Conservation (phyloP, 2,797 vertebrate genomes). For the Sebastes iracundus region DNA sequence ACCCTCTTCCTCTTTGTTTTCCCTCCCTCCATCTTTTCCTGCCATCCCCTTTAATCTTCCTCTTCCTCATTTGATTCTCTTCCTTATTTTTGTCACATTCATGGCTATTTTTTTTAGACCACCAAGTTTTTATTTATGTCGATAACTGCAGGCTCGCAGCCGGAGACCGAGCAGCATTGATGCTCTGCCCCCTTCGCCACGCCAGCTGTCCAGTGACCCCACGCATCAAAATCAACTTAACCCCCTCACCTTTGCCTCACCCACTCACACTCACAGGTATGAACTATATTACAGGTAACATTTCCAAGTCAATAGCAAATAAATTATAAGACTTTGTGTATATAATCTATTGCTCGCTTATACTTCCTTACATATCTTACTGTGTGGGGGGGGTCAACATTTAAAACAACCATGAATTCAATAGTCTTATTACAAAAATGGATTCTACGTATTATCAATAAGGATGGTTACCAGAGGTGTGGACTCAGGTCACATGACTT, state of each 20-base stretch:
- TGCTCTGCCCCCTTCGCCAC: conserved; percentile 75
- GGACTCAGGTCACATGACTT: no score
- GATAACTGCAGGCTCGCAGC: conserved; percentile 94
- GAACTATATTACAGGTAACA: neutral
- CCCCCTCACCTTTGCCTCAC: conserved; percentile 73
- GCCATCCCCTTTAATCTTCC: conserved; percentile 67
- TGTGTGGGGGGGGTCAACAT: neutral
- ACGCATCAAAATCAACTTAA: conserved; percentile 81
- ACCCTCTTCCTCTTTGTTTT: conserved; percentile 76
- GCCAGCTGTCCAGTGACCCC: conserved; percentile 81
- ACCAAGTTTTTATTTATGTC: conserved; percentile 99
- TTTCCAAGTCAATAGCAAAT: neutral
- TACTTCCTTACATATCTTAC: neutral
- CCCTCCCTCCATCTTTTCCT: conserved; percentile 70
- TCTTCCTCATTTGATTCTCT: conserved; percentile 62
- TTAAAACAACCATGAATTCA: neutral
- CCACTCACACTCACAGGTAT: conserved; percentile 80
- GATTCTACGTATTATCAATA: no score
- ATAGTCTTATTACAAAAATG: no score
- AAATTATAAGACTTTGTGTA: neutral
- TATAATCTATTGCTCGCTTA: neutral
- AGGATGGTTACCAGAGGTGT: no score
- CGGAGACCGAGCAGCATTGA: conserved; percentile 90
- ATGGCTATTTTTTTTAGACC: conserved; percentile 92
- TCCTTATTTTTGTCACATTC: conserved; percentile 83